Base-by-base conservation (phyloP, 2,888 invertebrate genomes). In the Fragum fragum region DNA sequence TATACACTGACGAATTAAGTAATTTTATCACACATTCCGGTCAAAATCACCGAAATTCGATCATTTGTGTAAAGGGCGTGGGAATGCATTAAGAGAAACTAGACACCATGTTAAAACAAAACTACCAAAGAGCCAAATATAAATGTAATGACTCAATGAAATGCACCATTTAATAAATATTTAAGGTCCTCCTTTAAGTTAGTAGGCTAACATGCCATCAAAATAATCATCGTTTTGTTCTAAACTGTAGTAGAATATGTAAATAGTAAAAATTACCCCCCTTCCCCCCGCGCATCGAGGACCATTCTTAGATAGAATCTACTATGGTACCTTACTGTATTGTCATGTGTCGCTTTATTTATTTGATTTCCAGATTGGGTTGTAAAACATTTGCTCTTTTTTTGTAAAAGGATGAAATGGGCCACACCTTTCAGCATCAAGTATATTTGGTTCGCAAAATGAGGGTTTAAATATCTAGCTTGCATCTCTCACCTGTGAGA, bases 51-150 rank as follows among this genome's bases (percentile, higher is more conserved):
- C 47, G 47, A 47, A 47, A 47, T 47, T 47, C 47, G n/a, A 47
- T 47, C 47, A 18, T 18, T 47, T n/a, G 47, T 14, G n/a, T 14
- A 14, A 47, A 47, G 47, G 47, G 47, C 47, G 18, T 47, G 47
- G 47, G 47, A 47, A 47, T 47, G 47, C 26, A 26, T 23, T 57
- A 21, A 57, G 23, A 23, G 57, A 23, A 57, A 57, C 57, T 57
- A 57, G 26, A 57, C 14, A 57, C 26, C 57, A 26, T 57, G 47
- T 57, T 57, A 57, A 57, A 57, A 57, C 57, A 57, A 57, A 57
- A 57, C 57, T 57, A 57, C 57, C 16, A 47, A 57, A 21, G 11
- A 57, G 18, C 7, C 9, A 57, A 57, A 23, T 57, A 26, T 23
- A 21, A 21, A 57, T 3, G 21, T 57, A 57, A 57, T 57, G 57